Base-by-base conservation (phyloP, 2,113 vertebrate genomes). In the Peromyscus maniculatus region DNA sequence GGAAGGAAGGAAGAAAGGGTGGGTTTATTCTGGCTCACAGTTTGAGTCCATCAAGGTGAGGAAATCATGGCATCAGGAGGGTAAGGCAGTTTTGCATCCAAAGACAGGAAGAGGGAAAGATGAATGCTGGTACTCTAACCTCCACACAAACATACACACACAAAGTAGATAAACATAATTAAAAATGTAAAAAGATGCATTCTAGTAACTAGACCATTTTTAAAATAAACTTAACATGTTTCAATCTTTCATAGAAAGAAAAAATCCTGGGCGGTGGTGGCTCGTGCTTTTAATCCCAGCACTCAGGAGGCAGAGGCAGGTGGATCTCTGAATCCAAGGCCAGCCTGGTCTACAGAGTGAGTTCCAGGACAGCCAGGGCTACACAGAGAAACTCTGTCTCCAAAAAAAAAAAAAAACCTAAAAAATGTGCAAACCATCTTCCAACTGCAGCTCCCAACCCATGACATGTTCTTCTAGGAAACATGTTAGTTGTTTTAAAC, bases 241-340 rank as follows among this genome's bases (percentile, higher is more conserved):
- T 5, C 64, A 75, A 86, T 95, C 66, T 26, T 62, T 93, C 39
- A 84, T 15, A 66, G 89, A 95, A 95, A 88, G 3, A 83, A 89
- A 91, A 88, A 88, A 1, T 74, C 36, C 36, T 74, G 36, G n/a
- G 71, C 71, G 21, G 36, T 74, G 36, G 31, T 39, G 19, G 71
- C 71, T 10, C 8, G 7, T 2, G 0, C 33, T 33, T 71, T 71
- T 71, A 71, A 71, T 71, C 33, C 71, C 17, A 72, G 71, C 71
- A 72, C 71, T 72, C 1, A 4, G 7, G 17, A 72, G 71, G 17
- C 71, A 72, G 36, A 72, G 36, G 36, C 33, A 72, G 3, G 17
- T 1, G 17, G 36, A 72, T 72, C 36, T 72, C 17, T 72, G 71
- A 72, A 17, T 72, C 19, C 36, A 2, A 39, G 7, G 36, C 16